These are phyloP conservation scores for Andrena haemorrhoa DNA, from an alignment of 2,888 invertebrate species.

Conservation along the genomic window DNA sequence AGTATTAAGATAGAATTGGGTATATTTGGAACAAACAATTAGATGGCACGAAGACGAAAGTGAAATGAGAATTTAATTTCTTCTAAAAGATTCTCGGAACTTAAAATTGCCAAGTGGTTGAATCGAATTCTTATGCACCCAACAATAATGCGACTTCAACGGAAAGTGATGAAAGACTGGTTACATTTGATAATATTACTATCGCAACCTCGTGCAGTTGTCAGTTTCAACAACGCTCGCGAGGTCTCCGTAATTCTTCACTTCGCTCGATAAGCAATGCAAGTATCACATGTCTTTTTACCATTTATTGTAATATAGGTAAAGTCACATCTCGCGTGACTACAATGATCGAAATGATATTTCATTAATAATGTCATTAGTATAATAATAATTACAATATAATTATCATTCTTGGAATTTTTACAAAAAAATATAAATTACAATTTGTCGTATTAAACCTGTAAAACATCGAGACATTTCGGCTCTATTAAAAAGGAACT, in stretches of 20 bases:
- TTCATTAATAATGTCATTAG: conserved; percentile 76
- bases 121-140: conserved; percentile 97
- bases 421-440: conserved; percentile 79
- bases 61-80: not conserved
- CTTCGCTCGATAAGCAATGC: conserved; percentile 12
- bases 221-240: not conserved
- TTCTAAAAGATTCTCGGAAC: conserved; percentile 73
- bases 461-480: conserved; percentile 41
- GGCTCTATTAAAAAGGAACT: conserved; percentile 57
- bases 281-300: conserved; percentile 30
- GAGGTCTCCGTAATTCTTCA: conserved; percentile 8
- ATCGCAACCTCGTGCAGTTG: not conserved
- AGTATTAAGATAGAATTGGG: no score
- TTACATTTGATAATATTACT: conserved; percentile 9
- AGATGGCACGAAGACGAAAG: not conserved
- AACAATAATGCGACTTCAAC: conserved; percentile 97
- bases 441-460: conserved; percentile 64
- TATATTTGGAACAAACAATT: not conserved
- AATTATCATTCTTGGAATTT: conserved; percentile 73
- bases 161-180: conserved; percentile 89
- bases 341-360: conserved; percentile 55
- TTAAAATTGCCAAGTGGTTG: conserved; percentile 89
- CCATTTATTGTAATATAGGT: conserved; percentile 61
- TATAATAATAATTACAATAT: conserved; percentile 81
- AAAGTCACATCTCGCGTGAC: conserved; percentile 48